Evolutionary conservation across 2,888 invertebrate genomes (phyloP).

Genomic region (Parnassius mnemosyne): DNA sequence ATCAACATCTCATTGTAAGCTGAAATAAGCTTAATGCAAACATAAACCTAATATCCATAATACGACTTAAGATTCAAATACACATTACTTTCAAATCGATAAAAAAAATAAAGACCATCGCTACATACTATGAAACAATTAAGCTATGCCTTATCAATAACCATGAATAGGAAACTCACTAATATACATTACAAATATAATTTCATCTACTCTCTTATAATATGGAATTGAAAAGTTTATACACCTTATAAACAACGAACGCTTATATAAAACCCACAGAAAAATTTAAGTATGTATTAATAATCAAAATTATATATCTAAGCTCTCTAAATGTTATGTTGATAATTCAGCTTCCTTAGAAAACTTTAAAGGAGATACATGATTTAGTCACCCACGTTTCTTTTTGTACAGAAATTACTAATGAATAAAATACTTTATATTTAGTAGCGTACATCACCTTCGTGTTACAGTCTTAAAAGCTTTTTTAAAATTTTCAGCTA

Average conservation of each 20-base stretch:
- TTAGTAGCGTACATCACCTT: not conserved
- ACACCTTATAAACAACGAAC: slow-evolving; percentile 5
- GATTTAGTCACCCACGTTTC: too few relatives aligned
- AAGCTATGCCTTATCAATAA: slow-evolving; percentile 20
- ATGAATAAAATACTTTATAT: too few relatives aligned
- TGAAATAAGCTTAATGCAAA: not conserved
- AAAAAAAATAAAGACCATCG: slow-evolving; percentile 13
- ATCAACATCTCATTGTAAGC: not conserved
- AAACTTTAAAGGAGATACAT: too few relatives aligned
- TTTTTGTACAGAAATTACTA: too few relatives aligned
- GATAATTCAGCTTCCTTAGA: too few relatives aligned
- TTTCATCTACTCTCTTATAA: slow-evolving; percentile 21
- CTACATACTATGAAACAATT: slow-evolving; percentile 13
- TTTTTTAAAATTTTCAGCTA: not conserved
- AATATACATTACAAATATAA: slow-evolving; percentile 25
- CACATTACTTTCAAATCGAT: not conserved
- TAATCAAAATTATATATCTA: not conserved
- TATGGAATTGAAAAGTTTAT: slow-evolving; percentile 12
- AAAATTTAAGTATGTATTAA: not conserved
- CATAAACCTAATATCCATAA: not conserved
- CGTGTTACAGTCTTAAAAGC: not conserved
- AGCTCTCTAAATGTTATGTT: not conserved
- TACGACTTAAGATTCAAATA: not conserved
- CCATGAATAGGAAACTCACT: slow-evolving; percentile 12
- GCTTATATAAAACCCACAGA: not conserved